Percentiles rank a stretch among this genome's conserved stretches.
Evolutionary conservation across 2,888 invertebrate genomes (phyloP).

Genomic region (Eilema griseolum): DNA sequence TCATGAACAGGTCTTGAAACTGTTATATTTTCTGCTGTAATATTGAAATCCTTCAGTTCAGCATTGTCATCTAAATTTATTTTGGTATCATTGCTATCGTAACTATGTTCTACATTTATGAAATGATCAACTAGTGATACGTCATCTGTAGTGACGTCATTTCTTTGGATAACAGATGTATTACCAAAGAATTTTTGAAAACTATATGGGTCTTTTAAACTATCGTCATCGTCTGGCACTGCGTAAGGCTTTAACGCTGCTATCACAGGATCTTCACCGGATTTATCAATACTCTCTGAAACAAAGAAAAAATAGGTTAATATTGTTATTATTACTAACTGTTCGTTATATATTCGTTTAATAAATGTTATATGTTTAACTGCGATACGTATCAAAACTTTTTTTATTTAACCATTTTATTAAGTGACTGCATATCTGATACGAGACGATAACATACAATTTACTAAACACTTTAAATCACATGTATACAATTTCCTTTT

Average conservation of each 20-base stretch:
- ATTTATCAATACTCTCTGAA: conserved; percentile 83
- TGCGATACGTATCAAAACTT: not conserved
- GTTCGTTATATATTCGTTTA: not conserved
- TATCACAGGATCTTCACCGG: conserved; percentile 79
- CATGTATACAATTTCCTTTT: conserved; percentile 36
- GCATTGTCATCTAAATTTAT: conserved; percentile 62
- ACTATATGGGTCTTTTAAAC: conserved; percentile 61
- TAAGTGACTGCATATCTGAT: not conserved
- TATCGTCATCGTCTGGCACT: conserved; percentile 74
- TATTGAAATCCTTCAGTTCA: conserved; percentile 49
- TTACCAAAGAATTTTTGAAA: conserved; percentile 79
- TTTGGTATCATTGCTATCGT: conserved; percentile 74
- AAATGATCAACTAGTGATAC: conserved; percentile 74
- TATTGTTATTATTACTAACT: not conserved
- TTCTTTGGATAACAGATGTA: conserved; percentile 52
- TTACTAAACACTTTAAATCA: not conserved
- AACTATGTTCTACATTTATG: conserved; percentile 80
- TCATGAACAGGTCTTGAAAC: conserved; percentile 74
- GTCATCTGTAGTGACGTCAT: conserved; percentile 55
- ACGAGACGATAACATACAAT: not conserved
- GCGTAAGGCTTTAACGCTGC: conserved; percentile 77
- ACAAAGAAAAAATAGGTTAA: conserved; percentile 20
- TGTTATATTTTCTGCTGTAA: conserved; percentile 67
- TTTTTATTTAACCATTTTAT: too few relatives aligned
- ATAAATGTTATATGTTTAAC: not conserved